Conservation (phyloP, 2,888 invertebrate genomes). For the Ophion costatus region DNA sequence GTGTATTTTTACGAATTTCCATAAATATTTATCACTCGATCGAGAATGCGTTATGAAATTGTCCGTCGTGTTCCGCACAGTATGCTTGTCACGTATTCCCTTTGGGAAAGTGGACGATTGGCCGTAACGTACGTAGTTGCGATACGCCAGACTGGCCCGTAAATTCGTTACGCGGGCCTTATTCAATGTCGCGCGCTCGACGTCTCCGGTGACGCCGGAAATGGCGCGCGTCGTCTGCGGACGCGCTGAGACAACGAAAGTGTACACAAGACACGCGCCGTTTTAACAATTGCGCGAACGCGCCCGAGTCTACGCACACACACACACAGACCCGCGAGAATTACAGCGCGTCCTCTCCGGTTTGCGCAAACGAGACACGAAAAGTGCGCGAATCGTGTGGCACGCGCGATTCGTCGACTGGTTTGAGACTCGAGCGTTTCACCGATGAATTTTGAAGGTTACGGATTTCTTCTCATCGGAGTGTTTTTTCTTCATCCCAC, state of each 20-base stretch:
- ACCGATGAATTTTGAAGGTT: background rate
- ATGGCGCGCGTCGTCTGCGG: conserved; percentile 35
- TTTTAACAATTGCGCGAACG: conserved; percentile 19
- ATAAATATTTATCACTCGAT: background rate
- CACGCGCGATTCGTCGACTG: background rate
- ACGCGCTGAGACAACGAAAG: conserved; percentile 43
- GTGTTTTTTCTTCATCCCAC: background rate
- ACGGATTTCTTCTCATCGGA: background rate
- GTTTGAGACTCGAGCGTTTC: background rate
- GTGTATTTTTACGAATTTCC: background rate
- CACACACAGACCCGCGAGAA: conserved; percentile 11
- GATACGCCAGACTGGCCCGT: conserved; percentile 28
- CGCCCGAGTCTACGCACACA: conserved; percentile 14
- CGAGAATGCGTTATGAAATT: background rate
- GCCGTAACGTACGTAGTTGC: conserved; percentile 17
- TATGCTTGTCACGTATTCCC: background rate
- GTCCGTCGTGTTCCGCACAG: background rate
- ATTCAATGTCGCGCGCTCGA: conserved; percentile 48
- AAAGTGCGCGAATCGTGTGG: conserved; percentile 33
- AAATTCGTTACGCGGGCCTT: conserved; percentile 23
- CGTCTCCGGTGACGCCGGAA: conserved; percentile 32
- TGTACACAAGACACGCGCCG: conserved; percentile 42
- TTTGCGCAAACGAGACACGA: conserved; percentile 55
- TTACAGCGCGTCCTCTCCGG: background rate
- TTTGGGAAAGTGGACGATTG: conserved; percentile 47